These are phyloP conservation scores for Chaitophorus viminalis DNA, from an alignment of 2,888 invertebrate genomes.

Conservation along the genomic window DNA sequence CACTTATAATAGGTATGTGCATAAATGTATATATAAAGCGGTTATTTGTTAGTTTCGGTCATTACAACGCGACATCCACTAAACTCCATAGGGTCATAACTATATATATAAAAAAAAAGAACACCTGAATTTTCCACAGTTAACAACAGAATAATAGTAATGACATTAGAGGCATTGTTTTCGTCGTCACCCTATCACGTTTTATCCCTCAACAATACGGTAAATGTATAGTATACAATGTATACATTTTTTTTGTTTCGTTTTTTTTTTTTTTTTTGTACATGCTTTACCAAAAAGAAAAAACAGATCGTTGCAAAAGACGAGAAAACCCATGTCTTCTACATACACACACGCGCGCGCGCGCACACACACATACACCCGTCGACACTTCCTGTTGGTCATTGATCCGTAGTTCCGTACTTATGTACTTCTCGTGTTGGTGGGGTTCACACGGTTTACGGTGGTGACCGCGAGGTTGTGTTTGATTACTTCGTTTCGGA, in stretches of 20 bases:
- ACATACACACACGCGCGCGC: background rate
- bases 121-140: constrained; percentile 16
- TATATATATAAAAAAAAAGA: background rate
- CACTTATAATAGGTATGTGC: background rate
- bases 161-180: constrained; percentile 35
- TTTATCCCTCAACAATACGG: constrained; percentile 41
- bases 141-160: constrained; percentile 31
- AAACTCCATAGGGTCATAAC: background rate
- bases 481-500: background rate
- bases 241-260: background rate
- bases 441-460: constrained; percentile 9
- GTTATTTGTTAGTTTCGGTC: background rate
- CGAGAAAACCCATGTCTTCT: background rate
- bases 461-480: background rate
- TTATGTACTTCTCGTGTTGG: background rate
- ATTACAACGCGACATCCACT: background rate
- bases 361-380: background rate
- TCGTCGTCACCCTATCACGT: constrained; percentile 1
- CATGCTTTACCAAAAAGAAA: background rate
- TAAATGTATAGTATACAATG: background rate
- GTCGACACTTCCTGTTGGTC: constrained; percentile 42
- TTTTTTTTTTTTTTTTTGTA: background rate
- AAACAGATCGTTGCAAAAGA: constrained; percentile 32
- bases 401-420: constrained; percentile 45
- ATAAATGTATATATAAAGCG: background rate